phyloP scores from a whole-genome alignment of 2,113 vertebrate species.

The Xiphophorus couchianus region DNA sequence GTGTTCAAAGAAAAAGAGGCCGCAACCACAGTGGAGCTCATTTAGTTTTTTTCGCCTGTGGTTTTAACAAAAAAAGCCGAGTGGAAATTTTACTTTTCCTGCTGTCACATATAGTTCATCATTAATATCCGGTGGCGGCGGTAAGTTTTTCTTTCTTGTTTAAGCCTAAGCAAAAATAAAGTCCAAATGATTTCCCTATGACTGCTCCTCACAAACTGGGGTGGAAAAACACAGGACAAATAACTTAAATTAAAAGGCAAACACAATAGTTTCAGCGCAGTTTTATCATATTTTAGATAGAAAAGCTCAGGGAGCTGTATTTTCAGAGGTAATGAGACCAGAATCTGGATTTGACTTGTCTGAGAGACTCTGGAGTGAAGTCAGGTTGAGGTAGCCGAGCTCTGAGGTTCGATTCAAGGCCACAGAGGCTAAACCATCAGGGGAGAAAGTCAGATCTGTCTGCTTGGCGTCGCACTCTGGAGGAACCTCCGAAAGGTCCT shows the following conservation, averaged over 20 bases:
- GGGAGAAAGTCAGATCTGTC: neutral
- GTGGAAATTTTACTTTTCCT: neutral
- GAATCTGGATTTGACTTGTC: neutral
- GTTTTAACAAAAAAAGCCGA: neutral
- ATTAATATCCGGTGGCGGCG: no score
- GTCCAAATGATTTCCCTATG: neutral
- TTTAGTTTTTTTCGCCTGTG: no score
- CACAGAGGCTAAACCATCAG: neutral
- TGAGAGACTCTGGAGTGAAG: slow-evolving; percentile 7
- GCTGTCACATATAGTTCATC: no score
- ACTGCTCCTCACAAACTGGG: neutral
- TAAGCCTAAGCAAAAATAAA: neutral
- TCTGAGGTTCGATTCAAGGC: slow-evolving; percentile 35
- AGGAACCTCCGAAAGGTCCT: slow-evolving; percentile 3
- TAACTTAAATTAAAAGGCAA: neutral
- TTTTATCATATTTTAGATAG: neutral
- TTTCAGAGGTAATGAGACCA: slow-evolving; percentile 17
- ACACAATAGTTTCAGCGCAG: neutral
- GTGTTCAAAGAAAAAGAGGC: neutral
- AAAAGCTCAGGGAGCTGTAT: slow-evolving; percentile 8
- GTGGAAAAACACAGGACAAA: neutral
- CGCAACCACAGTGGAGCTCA: no score
- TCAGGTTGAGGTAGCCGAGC: slow-evolving; percentile 66
- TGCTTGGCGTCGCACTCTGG: slow-evolving; percentile 8
- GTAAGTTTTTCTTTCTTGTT: neutral